Percentiles rank a stretch among this genome's conserved stretches.
phyloP scores from a whole-genome alignment of 2,888 invertebrate genomes.

The Parnassius orleans region DNA sequence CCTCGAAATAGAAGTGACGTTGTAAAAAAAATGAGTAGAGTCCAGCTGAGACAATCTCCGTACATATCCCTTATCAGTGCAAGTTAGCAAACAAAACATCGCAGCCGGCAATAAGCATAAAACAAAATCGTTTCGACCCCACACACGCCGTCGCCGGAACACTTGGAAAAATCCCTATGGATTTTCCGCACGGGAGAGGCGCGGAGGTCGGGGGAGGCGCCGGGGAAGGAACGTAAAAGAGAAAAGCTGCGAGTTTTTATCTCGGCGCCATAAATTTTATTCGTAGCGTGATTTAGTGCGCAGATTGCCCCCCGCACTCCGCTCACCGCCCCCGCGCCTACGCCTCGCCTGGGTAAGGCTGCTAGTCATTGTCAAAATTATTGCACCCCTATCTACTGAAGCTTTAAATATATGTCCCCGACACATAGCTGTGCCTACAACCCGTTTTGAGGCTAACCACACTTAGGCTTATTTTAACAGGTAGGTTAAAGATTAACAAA shows the following conservation, averaged over 20 bases:
- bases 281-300: conserved; percentile 83
- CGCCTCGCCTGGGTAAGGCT: conserved; percentile 78
- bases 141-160: conserved; percentile 77
- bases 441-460: conserved; percentile 51
- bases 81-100: conserved; percentile 78
- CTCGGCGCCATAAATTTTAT: conserved; percentile 83
- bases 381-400: conserved; percentile 81
- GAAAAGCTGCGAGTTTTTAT: conserved; percentile 83
- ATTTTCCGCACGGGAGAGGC: conserved; percentile 71
- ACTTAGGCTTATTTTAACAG: conserved; percentile 50
- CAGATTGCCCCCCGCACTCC: conserved; percentile 77
- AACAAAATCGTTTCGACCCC: conserved; percentile 80
- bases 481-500: conserved; percentile 31
- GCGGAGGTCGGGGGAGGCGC: conserved; percentile 53
- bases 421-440: conserved; percentile 74
- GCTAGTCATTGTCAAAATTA: conserved; percentile 82
- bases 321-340: conserved; percentile 71
- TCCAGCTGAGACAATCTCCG: conserved; percentile 64
- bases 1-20: conserved; percentile 5
- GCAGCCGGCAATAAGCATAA: conserved; percentile 78
- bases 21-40: conserved; percentile 37
- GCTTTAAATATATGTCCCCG: conserved; percentile 80
- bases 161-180: conserved; percentile 81
- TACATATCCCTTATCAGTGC: conserved; percentile 71
- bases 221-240: conserved; percentile 80